phyloP scores from a whole-genome alignment of 1,140 invertebrate genomes.

The Mycetomoellerius zeteki region DNA sequence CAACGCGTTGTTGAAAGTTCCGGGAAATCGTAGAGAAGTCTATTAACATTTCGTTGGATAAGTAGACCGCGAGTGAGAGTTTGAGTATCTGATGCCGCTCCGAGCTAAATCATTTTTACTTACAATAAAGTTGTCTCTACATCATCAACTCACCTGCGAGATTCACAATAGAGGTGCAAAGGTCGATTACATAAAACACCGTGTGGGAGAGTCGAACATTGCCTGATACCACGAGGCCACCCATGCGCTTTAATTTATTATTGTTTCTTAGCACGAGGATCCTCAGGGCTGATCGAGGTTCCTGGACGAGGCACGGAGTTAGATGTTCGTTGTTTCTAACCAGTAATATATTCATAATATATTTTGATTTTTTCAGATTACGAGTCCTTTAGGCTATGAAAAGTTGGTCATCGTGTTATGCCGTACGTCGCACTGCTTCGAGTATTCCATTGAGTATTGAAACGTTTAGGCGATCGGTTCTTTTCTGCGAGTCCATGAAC shows the following conservation, averaged over 20 bases:
- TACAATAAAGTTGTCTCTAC: constrained; percentile 60
- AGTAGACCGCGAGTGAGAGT: neutral
- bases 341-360: constrained; percentile 21
- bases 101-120: constrained; percentile 41
- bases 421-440: neutral
- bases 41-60: constrained; percentile 56
- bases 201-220: constrained; percentile 50
- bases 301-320: neutral
- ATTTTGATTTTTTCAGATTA: constrained; percentile 16
- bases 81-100: neutral
- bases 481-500: neutral
- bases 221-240: constrained; percentile 58
- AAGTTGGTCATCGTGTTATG: constrained; percentile 6
- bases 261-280: constrained; percentile 60
- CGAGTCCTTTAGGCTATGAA: constrained; percentile 31
- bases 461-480: neutral
- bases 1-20: neutral
- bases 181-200: constrained; percentile 48
- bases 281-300: constrained; percentile 23
- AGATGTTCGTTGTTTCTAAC: constrained; percentile 19
- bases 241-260: constrained; percentile 74
- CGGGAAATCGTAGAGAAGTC: neutral
- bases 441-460: neutral
- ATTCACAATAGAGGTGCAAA: constrained; percentile 57
- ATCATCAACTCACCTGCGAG: constrained; percentile 41